Base-by-base conservation (phyloP, 1,140 invertebrate species). In the Drosophila cardini region DNA sequence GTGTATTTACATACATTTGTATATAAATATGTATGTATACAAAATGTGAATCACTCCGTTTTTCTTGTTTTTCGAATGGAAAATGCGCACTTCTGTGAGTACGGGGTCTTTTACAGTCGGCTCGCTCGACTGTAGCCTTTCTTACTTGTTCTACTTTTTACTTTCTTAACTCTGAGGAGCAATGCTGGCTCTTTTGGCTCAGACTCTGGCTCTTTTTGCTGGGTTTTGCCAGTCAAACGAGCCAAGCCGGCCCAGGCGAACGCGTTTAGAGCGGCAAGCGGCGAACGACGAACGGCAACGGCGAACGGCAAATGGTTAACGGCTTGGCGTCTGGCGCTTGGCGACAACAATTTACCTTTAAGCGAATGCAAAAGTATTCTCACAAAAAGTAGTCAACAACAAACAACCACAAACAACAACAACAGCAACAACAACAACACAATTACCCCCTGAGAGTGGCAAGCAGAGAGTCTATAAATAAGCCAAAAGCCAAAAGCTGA, bases 331-430 rank as follows among this genome's bases (percentile, higher is more conserved):
- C 18, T 83, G 79, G 60, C 69, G 76, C 82, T 86, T 86, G 83
- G 83, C 83, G 83, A 87, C 83, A 86, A 76, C 83, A 86, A 86
- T 86, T 86, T 86, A 86, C 83, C 83, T 86, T 87, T 83, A 89
- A 85, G 78, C 78, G 75, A 85, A 85, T 85, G 82, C 82, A 81
- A 86, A 85, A 72, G 83, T 81, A 86, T 81, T 78, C 78, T 74
- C 53, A 78, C 69, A 80, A 78, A 81, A 81, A 81, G 79, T 65
- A 80, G 78, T 78, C 76, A 64, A 63, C 57, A 60, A 50, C 56
- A 58, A 65, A 4, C 40, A 56, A 32, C 52, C 34, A 32, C 55
- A 77, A 30, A 30, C 62, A 53, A 42, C 80, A 83, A 69, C n/a
- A n/a, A 69, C 68, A 83, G 46, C 61, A 83, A 64, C 68, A 67